These are phyloP conservation scores for Polypedilum pembai DNA, from an alignment of 1,140 invertebrate species.

Conservation along the genomic window DNA sequence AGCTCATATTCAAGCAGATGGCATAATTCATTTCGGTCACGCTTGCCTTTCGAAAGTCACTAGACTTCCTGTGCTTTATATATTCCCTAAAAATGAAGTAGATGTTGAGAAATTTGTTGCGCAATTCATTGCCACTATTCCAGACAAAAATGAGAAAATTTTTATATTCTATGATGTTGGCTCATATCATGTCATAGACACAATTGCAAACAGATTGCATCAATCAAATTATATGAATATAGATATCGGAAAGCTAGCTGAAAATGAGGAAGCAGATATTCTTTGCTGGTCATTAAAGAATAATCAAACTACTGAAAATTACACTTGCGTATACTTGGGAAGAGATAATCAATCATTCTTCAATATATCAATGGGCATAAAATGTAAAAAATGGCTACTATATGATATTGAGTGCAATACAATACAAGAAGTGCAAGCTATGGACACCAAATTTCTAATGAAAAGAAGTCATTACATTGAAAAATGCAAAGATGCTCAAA, in stretches of 20 bases:
- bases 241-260: background rate
- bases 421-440: constrained; percentile 36
- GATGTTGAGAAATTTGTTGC: constrained; percentile 44
- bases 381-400: constrained; percentile 37
- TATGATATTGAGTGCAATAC: constrained; percentile 34
- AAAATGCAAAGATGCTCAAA: constrained; percentile 78
- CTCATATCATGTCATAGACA: constrained; percentile 53
- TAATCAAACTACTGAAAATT: background rate
- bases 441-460: constrained; percentile 55
- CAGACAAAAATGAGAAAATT: constrained; percentile 44
- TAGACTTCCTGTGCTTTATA: constrained; percentile 63
- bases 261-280: background rate
- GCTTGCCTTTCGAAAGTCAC: constrained; percentile 72
- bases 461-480: constrained; percentile 76
- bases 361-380: constrained; percentile 25
- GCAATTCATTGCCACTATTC: constrained; percentile 33
- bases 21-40: constrained; percentile 85
- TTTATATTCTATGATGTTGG: constrained; percentile 67
- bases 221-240: constrained; percentile 23
- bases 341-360: constrained; percentile 30
- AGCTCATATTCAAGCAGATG: constrained; percentile 74
- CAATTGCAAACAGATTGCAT: background rate
- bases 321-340: constrained; percentile 29
- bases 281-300: constrained; percentile 24
- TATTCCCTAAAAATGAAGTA: constrained; percentile 55